These are phyloP conservation scores for Leptosomus discolor DNA, from an alignment of 2,113 vertebrate species.

Conservation along the genomic window DNA sequence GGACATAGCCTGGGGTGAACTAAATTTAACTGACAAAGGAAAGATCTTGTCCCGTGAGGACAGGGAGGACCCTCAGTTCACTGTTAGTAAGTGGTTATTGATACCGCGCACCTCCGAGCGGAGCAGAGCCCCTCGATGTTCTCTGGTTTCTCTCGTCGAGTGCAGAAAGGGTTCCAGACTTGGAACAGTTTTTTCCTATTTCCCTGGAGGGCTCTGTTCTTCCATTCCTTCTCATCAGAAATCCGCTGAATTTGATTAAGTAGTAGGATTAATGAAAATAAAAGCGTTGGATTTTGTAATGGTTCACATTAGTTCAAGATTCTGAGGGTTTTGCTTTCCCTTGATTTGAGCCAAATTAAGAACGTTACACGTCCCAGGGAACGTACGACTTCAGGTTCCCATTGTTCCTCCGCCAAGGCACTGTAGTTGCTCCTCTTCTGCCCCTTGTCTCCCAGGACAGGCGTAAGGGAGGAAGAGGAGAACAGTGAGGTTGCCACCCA, in stretches of 20 bases:
- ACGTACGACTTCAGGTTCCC: background rate
- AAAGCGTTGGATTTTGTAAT: background rate
- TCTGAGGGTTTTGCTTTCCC: background rate
- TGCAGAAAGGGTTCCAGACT: background rate
- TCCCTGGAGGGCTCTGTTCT: background rate
- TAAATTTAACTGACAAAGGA: constrained; percentile 18
- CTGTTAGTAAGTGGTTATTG: background rate
- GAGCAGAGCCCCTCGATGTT: background rate
- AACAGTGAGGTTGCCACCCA: background rate
- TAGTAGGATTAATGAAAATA: background rate
- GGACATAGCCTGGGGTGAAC: background rate
- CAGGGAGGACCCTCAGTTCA: background rate
- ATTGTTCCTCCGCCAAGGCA: background rate
- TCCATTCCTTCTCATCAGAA: background rate
- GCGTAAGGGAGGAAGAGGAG: background rate
- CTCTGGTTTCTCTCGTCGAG: background rate
- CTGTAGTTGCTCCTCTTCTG: background rate
- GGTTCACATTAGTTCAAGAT: background rate
- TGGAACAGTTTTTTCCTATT: background rate
- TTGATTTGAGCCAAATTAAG: background rate
- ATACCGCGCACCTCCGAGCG: background rate
- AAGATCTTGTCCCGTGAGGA: background rate
- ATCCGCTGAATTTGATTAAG: background rate
- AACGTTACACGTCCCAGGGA: background rate
- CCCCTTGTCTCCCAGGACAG: accelerated